phyloP scores from a whole-genome alignment of 2,797 vertebrate genomes.

The Botia kubotai region DNA sequence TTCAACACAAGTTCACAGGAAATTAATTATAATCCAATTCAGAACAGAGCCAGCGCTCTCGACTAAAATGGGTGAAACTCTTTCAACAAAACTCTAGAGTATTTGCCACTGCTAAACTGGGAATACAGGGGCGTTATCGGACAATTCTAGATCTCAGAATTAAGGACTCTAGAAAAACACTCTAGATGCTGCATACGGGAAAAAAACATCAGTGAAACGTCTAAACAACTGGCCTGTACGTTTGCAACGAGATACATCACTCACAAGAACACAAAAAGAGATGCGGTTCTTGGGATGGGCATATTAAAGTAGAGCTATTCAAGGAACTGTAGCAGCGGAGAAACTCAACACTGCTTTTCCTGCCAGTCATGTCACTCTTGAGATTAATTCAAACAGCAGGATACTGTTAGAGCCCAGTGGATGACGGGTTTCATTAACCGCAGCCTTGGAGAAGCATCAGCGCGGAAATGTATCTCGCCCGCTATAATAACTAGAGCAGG shows the following conservation, averaged over 20 bases:
- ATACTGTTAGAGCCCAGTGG: slow-evolving; percentile 66
- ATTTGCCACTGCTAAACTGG: too few species aligned
- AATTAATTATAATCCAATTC: slow-evolving; percentile 48
- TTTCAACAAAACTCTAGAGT: too few species aligned
- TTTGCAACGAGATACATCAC: not conserved
- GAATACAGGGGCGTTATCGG: too few species aligned
- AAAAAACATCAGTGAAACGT: not conserved
- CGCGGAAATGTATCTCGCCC: slow-evolving; percentile 54
- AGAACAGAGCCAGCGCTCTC: not conserved
- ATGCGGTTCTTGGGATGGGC: slow-evolving; percentile 14
- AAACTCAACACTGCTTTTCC: slow-evolving; percentile 32
- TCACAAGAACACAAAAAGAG: slow-evolving; percentile 37
- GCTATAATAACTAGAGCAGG: slow-evolving; percentile 28
- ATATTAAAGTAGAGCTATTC: slow-evolving; percentile 41
- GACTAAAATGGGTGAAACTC: not conserved
- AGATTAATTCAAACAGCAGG: slow-evolving; percentile 66
- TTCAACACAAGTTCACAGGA: not conserved
- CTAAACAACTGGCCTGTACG: slow-evolving; percentile 22
- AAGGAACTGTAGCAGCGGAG: slow-evolving; percentile 46
- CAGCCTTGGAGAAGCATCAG: slow-evolving; percentile 9
- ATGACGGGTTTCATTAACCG: slow-evolving; percentile 11
- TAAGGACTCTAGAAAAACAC: not conserved
- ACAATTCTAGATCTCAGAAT: too few species aligned
- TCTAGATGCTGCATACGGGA: not conserved
- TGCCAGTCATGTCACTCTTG: slow-evolving; percentile 51